A percentile compares a stretch with the other conserved stretches of the same genome.
Conservation (phyloP, 2,797 vertebrate species). For the Chiloscyllium punctatum region DNA sequence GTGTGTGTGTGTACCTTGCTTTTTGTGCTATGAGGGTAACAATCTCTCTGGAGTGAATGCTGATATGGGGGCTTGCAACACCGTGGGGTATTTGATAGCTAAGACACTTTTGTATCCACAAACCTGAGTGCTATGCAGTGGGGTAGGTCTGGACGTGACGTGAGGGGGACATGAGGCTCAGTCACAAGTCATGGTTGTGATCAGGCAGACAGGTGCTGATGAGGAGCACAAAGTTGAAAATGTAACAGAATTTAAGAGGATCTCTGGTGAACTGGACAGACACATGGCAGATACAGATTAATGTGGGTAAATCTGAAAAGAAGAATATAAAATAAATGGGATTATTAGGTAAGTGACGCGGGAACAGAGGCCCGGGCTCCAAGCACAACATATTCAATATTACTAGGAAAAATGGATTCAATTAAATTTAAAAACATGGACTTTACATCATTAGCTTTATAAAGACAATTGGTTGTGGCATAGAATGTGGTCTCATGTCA, state of each 20-base stretch:
- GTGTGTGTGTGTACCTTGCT: not conserved
- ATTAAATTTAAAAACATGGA: no score
- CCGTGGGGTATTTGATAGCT: no score
- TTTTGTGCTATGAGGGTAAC: not conserved
- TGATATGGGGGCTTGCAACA: no score
- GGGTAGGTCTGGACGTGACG: no score
- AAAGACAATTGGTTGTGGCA: not conserved
- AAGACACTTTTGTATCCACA: not conserved
- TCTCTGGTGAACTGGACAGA: not conserved
- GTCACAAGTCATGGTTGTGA: not conserved
- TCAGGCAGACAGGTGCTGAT: not conserved
- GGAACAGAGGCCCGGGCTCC: no score
- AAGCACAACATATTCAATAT: no score
- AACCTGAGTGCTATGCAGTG: not conserved
- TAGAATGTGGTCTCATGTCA: not conserved
- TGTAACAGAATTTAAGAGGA: not conserved
- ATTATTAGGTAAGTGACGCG: no score
- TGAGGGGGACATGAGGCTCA: no score
- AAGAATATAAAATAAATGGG: no score
- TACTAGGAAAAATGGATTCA: no score
- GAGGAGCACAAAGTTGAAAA: no score
- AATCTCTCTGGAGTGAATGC: no score
- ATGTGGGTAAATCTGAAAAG: not conserved
- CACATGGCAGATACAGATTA: not conserved
- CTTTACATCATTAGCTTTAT: not conserved